Conservation (phyloP, 2,113 vertebrate species). For the Dolichotis patagonum region DNA sequence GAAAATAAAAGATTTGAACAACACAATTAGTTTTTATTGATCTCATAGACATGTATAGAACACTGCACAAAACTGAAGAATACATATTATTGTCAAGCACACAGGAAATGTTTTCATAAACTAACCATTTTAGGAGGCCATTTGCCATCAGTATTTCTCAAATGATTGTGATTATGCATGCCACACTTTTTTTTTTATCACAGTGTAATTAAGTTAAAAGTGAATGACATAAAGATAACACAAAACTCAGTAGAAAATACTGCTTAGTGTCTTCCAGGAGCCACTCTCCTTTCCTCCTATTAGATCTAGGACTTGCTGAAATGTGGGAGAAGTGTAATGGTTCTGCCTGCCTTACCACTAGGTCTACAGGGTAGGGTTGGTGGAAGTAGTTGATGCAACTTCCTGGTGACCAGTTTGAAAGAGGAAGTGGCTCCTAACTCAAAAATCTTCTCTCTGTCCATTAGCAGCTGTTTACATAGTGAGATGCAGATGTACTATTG, state of each 20-base stretch:
- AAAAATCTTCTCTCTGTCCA: not conserved
- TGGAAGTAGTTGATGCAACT: not conserved
- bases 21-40: constrained; percentile 25
- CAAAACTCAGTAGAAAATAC: not conserved
- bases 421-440: not conserved
- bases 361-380: not conserved
- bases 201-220: constrained; percentile 37
- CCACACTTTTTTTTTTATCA: not conserved
- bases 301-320: not conserved
- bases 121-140: not conserved
- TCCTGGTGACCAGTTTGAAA: not conserved
- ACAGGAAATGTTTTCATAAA: constrained; percentile 46
- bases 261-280: not conserved
- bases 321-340: not conserved
- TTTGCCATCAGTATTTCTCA: not conserved
- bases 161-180: not conserved
- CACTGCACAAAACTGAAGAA: not conserved
- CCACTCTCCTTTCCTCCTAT: not conserved
- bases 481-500: not conserved
- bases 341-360: not conserved
- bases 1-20: not conserved
- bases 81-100: not conserved
- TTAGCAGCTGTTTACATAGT: not conserved
- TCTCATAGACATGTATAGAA: not conserved
- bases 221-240: constrained; percentile 3